Evolutionary conservation across 1,140 invertebrate genomes (phyloP).

Genomic region (Protaetia brevitarsis): DNA sequence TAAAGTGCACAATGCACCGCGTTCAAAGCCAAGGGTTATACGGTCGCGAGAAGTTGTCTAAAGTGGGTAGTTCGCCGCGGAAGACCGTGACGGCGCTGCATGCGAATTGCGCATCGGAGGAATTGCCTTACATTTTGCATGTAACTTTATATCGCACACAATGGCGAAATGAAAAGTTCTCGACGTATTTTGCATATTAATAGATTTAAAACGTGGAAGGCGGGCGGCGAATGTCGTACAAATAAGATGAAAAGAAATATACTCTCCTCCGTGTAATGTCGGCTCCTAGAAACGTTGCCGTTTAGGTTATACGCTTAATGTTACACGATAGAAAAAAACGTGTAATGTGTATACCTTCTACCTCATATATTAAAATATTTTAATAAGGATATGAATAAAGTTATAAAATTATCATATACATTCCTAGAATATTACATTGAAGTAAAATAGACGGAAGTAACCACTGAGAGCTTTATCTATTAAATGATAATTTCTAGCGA

Average conservation of each 20-base stretch:
- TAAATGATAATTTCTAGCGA: no score
- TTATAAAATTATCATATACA: no score
- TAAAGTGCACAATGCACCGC: constrained; percentile 21
- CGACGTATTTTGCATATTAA: constrained; percentile 14
- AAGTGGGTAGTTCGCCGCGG: constrained; percentile 19
- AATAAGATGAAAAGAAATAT: neutral
- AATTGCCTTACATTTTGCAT: constrained; percentile 28
- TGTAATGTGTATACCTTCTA: no score
- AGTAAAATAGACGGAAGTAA: no score
- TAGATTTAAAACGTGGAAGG: neutral
- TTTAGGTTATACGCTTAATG: no score
- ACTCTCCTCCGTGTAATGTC: neutral
- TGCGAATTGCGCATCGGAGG: constrained; percentile 31
- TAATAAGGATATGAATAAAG: no score
- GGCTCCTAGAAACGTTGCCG: no score
- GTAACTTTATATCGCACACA: constrained; percentile 10
- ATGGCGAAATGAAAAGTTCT: constrained; percentile 12
- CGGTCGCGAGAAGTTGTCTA: neutral
- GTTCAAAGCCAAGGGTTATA: constrained; percentile 13
- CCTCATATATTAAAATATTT: no score
- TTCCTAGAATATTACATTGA: no score
- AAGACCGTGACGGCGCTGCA: constrained; percentile 20
- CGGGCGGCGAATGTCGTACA: neutral
- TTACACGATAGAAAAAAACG: no score
- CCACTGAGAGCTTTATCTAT: no score